A percentile compares a stretch with the other conserved stretches of the same genome.
phyloP scores from a whole-genome alignment of 2,888 invertebrate species.

The Gerris lacustris region DNA sequence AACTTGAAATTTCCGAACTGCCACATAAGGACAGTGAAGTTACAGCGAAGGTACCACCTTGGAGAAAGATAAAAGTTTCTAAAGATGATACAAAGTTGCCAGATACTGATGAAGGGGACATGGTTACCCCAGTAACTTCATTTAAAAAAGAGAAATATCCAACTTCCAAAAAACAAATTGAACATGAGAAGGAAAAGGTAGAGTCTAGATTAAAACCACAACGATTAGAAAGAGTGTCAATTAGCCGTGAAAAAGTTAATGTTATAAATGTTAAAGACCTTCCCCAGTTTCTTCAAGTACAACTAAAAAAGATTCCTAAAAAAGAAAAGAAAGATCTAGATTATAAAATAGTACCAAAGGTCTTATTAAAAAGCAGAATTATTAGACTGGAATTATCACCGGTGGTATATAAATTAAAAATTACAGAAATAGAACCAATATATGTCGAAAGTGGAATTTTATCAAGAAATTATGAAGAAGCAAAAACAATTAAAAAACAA shows the following conservation, averaged over 20 bases:
- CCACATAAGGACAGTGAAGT: conserved; percentile 36
- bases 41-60: conserved; percentile 34
- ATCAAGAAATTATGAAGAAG: conserved; percentile 33
- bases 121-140: conserved; percentile 13
- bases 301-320: conserved; percentile 36
- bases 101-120: conserved; percentile 32
- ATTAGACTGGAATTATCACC: conserved; percentile 42
- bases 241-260: background rate
- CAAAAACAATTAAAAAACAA: conserved; percentile 31
- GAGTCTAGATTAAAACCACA: no score
- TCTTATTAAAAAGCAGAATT: conserved; percentile 58
- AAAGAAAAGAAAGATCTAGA: conserved; percentile 40
- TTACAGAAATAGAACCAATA: conserved; percentile 34
- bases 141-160: no score
- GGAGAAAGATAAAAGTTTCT: conserved; percentile 35
- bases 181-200: no score
- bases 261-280: conserved; percentile 37
- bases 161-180: no score
- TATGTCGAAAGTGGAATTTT: conserved; percentile 32
- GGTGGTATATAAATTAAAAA: conserved; percentile 34
- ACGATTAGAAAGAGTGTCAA: no score
- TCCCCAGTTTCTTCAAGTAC: conserved; percentile 50
- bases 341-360: conserved; percentile 46
- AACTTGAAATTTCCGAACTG: no score
- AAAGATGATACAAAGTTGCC: conserved; percentile 32